Conservation (phyloP, 2,888 invertebrate species). For the Cheilosia impressa region DNA sequence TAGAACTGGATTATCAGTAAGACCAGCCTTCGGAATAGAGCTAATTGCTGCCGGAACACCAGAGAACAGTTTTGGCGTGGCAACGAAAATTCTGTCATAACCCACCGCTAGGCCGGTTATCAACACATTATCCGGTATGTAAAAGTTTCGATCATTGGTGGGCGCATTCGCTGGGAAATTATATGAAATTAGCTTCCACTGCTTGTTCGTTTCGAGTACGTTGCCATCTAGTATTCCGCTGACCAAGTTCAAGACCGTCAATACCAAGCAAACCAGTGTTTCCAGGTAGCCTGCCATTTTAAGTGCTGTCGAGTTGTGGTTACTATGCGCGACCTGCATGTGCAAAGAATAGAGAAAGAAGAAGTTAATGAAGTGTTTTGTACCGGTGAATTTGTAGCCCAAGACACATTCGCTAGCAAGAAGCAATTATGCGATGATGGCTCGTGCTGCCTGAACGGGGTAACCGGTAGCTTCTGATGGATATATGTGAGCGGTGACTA, state of each 20-base stretch:
- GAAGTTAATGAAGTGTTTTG: slow-evolving; percentile 43
- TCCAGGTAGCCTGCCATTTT: slow-evolving; percentile 57
- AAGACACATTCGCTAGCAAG: slow-evolving; percentile 13
- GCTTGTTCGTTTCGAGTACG: slow-evolving; percentile 87
- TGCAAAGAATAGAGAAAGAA: slow-evolving; percentile 32
- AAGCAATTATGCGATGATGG: slow-evolving; percentile 44
- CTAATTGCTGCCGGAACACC: slow-evolving; percentile 91
- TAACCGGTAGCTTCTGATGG: slow-evolving; percentile 22
- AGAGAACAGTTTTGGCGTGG: slow-evolving; percentile 89
- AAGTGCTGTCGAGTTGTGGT: background rate
- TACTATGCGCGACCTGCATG: slow-evolving; percentile 20
- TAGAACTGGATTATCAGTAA: slow-evolving; percentile 88
- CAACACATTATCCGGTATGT: slow-evolving; percentile 88
- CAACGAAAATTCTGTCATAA: slow-evolving; percentile 89
- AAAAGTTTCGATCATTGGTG: slow-evolving; percentile 84
- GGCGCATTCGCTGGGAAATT: slow-evolving; percentile 87
- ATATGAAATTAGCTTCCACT: slow-evolving; percentile 88
- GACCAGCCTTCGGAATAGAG: slow-evolving; percentile 87
- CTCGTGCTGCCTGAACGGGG: slow-evolving; percentile 36
- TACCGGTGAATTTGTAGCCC: slow-evolving; percentile 17
- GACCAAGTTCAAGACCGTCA: slow-evolving; percentile 71
- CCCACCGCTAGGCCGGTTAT: slow-evolving; percentile 91
- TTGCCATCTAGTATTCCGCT: slow-evolving; percentile 56
- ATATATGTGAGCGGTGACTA: background rate
- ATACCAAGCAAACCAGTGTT: slow-evolving; percentile 53